Percentiles rank a stretch among this genome's conserved stretches.
Conservation (phyloP, 2,113 vertebrate genomes). For the Mustela lutreola region DNA sequence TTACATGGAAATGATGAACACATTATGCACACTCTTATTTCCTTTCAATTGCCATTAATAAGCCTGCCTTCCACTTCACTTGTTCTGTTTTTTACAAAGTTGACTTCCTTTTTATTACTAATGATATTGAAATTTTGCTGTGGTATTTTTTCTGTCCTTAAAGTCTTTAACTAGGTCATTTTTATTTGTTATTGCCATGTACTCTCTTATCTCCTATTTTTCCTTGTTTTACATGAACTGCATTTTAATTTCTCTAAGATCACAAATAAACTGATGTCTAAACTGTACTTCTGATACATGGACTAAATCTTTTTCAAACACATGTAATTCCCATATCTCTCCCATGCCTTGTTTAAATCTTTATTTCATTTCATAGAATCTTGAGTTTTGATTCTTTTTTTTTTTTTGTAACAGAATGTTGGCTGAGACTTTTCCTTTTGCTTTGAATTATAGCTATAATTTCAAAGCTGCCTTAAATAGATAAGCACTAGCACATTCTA, state of each 20-base stretch:
- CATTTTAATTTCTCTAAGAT: neutral
- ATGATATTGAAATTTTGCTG: neutral
- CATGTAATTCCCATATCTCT: neutral
- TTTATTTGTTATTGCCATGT: neutral
- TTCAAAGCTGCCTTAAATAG: neutral
- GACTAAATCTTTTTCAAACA: slow-evolving; percentile 9
- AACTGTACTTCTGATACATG: slow-evolving; percentile 8
- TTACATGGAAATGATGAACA: neutral
- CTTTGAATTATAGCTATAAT: slow-evolving; percentile 10
- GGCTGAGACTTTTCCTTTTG: neutral
- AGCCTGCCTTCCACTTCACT: neutral
- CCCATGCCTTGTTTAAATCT: neutral
- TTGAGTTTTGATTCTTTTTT: slow-evolving; percentile 10
- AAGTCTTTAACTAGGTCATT: neutral
- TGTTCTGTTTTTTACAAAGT: neutral
- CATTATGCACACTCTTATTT: neutral
- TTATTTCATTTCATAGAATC: neutral
- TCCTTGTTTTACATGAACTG: neutral
- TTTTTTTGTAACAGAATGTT: neutral
- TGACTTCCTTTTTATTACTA: neutral
- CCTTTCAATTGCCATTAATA: neutral
- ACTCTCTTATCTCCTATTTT: neutral
- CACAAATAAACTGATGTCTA: neutral
- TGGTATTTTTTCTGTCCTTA: neutral
- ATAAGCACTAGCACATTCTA: neutral